Evolutionary conservation across 2,797 vertebrate species (phyloP).

Genomic region (Hippoglossus hippoglossus): DNA sequence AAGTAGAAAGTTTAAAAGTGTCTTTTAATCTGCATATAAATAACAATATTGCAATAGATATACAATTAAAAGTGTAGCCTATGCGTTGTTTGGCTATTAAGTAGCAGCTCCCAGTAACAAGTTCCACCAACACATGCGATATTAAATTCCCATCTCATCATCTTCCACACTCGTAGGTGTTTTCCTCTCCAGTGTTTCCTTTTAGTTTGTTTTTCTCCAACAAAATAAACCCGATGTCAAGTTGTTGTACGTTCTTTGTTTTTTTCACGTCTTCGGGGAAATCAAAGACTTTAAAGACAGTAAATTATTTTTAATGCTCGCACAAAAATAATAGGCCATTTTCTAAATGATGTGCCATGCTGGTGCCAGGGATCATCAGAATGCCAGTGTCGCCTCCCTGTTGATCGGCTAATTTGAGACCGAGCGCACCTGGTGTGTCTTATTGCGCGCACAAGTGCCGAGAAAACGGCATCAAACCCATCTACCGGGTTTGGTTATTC

Average conservation of each 20-base stretch:
- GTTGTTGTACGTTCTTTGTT: constrained; percentile 52
- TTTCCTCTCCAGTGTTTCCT: constrained; percentile 24
- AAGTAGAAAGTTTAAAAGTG: too few species aligned
- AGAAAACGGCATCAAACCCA: constrained; percentile 66
- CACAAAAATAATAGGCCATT: constrained; percentile 88
- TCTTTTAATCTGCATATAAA: too few species aligned
- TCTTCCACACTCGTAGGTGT: constrained; percentile 4
- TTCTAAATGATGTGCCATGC: constrained; percentile 85
- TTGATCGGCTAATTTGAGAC: constrained; percentile 87
- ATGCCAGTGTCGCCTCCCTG: constrained; percentile 85
- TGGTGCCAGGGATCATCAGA: constrained; percentile 82
- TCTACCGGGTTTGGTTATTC: constrained; percentile 77
- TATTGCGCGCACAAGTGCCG: constrained; percentile 78
- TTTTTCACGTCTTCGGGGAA: constrained; percentile 71
- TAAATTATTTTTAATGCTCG: constrained; percentile 88
- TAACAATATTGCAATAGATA: too few species aligned
- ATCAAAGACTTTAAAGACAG: constrained; percentile 81
- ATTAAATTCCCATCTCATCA: constrained; percentile 20
- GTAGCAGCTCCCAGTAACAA: not conserved
- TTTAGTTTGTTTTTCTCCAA: constrained; percentile 22
- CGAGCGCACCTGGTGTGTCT: constrained; percentile 86
- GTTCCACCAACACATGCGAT: not conserved
- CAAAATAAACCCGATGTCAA: constrained; percentile 53
- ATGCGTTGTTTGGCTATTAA: not conserved
- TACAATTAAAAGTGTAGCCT: too few species aligned